Evolutionary conservation across 2,113 vertebrate species (phyloP), one percentile per base, ranked within the genome.

Genomic region (Athene noctua): DNA sequence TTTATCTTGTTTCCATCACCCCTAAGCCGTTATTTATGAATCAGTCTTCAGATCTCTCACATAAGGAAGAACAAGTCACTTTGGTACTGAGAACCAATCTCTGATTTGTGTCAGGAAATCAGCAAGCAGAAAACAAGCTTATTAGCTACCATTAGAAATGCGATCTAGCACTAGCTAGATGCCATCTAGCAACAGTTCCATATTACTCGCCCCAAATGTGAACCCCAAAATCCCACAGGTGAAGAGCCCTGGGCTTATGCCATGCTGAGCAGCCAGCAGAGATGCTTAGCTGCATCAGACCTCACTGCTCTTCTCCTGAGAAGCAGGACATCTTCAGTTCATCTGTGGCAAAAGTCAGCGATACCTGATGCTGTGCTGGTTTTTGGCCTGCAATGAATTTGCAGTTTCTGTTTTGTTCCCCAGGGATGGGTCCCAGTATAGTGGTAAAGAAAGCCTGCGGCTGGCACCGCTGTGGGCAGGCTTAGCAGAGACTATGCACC

Each of bases 11-110:
- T 95, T 87, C 94, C 2, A 0, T 87, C 83, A 72, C 66, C 75
- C 47, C 27, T 6, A 42, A 90, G 70, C 84, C 71, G 77, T 89
- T 95, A 92, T 95, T 96, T 95, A 88, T 91, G 86, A 90, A 90
- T 94, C 70, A 83, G 80, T 55, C 88, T 92, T 92, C 51, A 55
- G 62, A 96, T 94, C 38, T 88, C 71, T 30, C 0, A 0, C 54
- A 15, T 44, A 59, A 75, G 26, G 46, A 89, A 73, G 80, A 95
- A 52, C 0, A 1, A 85, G 51, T 72, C 67, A 17, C 42, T 68
- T 68, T 17, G 36, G 68, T 81, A 40, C 54, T 25, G 62, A 89
- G 80, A 91, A 79, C 66, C 1, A 1, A 34, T 55, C 80, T 81
- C 81, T 36, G 30, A 94, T 66, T 82, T 89, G 80, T 72, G 81